Evolutionary conservation across 2,888 invertebrate genomes (phyloP).

Genomic region (Podotricha telesiphe): DNA sequence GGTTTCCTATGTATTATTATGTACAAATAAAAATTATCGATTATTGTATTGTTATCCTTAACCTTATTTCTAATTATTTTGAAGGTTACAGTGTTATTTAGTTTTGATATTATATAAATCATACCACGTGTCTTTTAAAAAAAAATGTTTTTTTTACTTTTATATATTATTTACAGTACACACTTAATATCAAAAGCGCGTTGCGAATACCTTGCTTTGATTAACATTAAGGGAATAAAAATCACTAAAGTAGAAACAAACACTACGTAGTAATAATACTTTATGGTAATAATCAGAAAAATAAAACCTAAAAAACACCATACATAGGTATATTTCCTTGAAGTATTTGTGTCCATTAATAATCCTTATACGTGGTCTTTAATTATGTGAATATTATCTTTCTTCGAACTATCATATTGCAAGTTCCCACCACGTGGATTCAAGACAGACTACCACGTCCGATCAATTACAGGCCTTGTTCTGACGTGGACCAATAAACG

Average conservation of each 20-base stretch:
- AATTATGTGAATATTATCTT: conserved; percentile 46
- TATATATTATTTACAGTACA: no score
- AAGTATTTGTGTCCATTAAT: conserved; percentile 9
- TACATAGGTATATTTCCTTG: background rate
- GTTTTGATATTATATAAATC: no score
- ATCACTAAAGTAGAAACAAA: background rate
- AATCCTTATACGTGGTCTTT: conserved; percentile 10
- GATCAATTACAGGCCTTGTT: conserved; percentile 43
- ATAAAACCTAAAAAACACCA: background rate
- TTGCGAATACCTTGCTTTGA: no score
- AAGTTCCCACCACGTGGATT: conserved; percentile 48
- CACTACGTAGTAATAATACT: background rate
- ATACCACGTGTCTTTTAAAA: no score
- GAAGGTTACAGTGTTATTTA: no score
- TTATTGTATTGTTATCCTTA: no score
- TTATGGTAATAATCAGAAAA: background rate
- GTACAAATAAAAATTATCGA: no score
- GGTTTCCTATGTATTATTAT: conserved; percentile 2
- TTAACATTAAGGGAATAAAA: background rate
- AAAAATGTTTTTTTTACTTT: no score
- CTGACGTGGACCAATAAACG: conserved; percentile 60
- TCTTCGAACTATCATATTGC: conserved; percentile 43
- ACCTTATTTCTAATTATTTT: no score
- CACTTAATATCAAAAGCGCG: no score
- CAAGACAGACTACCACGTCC: conserved; percentile 42